Evolutionary conservation across 2,797 vertebrate genomes (phyloP).

Genomic region (Alectoris magna): DNA sequence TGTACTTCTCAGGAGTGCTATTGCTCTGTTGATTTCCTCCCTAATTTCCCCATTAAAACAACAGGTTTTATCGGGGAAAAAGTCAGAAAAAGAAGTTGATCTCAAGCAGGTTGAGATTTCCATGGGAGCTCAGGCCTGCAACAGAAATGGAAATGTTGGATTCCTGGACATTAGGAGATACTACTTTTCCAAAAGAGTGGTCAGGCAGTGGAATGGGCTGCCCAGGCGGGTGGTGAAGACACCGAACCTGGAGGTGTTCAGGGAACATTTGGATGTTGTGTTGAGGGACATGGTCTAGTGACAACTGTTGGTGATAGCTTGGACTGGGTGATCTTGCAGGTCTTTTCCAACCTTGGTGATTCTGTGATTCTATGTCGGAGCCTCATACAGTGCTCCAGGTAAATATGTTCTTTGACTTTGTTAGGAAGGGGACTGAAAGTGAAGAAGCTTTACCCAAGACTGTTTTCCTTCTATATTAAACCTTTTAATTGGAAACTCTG

Average conservation of each 20-base stretch:
- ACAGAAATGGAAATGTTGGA: background rate
- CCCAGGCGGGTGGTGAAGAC: too few relatives aligned
- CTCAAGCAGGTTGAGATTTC: background rate
- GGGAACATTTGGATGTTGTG: too few relatives aligned
- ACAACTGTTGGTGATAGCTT: too few relatives aligned
- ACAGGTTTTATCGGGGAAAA: constrained; percentile 43
- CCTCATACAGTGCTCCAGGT: background rate
- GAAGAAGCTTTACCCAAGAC: background rate
- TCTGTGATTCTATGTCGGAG: too few relatives aligned
- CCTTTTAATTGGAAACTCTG: background rate
- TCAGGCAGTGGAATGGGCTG: too few relatives aligned
- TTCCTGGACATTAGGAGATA: too few relatives aligned
- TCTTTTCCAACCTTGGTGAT: too few relatives aligned
- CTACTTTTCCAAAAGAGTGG: too few relatives aligned
- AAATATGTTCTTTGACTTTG: too few relatives aligned
- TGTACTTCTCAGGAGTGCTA: background rate
- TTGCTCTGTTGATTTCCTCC: constrained; percentile 27
- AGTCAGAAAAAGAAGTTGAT: background rate
- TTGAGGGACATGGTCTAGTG: too few relatives aligned
- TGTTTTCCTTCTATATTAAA: background rate
- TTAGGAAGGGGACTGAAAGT: background rate
- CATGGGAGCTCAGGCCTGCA: background rate
- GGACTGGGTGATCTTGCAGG: too few relatives aligned
- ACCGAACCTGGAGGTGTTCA: too few relatives aligned
- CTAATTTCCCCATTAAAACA: background rate